Evolutionary conservation across 2,888 invertebrate genomes (phyloP).

Genomic region (Parthenolecanium corni): DNA sequence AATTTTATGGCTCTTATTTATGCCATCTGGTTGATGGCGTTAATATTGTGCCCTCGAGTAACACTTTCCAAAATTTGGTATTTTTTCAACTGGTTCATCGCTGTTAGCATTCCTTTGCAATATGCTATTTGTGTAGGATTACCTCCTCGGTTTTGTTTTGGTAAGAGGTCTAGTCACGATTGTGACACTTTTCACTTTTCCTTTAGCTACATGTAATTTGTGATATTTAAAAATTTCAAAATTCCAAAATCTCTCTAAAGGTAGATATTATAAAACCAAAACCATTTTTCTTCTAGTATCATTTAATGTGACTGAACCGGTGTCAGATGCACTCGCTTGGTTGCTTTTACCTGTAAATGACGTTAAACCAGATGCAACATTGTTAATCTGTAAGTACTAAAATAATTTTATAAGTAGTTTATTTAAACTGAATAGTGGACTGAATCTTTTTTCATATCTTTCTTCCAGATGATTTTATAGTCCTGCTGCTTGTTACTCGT

Average conservation of each 20-base stretch:
- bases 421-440: too few relatives aligned
- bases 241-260: too few relatives aligned
- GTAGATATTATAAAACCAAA: too few relatives aligned
- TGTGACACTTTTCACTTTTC: too few relatives aligned
- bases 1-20: slow-evolving; percentile 82
- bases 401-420: too few relatives aligned
- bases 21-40: slow-evolving; percentile 63
- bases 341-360: slow-evolving; percentile 72
- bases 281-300: too few relatives aligned
- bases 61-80: slow-evolving; percentile 67
- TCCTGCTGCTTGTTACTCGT: slow-evolving; percentile 71
- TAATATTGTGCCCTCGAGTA: slow-evolving; percentile 55
- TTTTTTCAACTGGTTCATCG: slow-evolving; percentile 65
- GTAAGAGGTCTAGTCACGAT: too few relatives aligned
- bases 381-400: slow-evolving; percentile 58
- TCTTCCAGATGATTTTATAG: slow-evolving; percentile 60
- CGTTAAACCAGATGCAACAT: slow-evolving; percentile 60
- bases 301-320: too few relatives aligned
- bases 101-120: slow-evolving; percentile 70
- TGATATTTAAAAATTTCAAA: too few relatives aligned
- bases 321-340: slow-evolving; percentile 45
- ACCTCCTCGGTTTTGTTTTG: slow-evolving; percentile 71
- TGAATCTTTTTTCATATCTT: too few relatives aligned
- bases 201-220: too few relatives aligned
- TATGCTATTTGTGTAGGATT: slow-evolving; percentile 80